Conservation (phyloP, 2,888 invertebrate species). For the Ophion obscuratus region DNA sequence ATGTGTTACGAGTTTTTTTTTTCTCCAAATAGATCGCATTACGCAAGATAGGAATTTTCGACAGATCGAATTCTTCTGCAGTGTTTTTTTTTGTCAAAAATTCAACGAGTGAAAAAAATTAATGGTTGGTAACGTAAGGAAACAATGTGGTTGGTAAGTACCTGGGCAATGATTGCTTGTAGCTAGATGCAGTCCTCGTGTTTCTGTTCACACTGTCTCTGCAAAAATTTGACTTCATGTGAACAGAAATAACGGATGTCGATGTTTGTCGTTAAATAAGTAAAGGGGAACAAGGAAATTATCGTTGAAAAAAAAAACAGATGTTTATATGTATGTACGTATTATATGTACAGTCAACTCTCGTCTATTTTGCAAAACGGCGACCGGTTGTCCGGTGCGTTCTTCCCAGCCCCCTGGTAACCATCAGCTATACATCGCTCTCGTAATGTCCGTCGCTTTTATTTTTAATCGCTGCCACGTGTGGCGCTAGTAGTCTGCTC, state of each 20-base stretch:
- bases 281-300: slow-evolving; percentile 19
- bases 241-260: slow-evolving; percentile 82
- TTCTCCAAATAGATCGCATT: too few relatives aligned
- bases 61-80: not conserved
- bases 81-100: slow-evolving; percentile 33
- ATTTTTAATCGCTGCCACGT: too few relatives aligned
- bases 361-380: too few relatives aligned
- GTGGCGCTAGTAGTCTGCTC: too few relatives aligned
- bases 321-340: not conserved
- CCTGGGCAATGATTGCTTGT: slow-evolving; percentile 85
- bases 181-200: slow-evolving; percentile 84
- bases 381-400: too few relatives aligned
- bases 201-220: slow-evolving; percentile 85
- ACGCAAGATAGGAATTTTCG: not conserved
- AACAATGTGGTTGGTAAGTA: slow-evolving; percentile 79
- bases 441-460: too few relatives aligned
- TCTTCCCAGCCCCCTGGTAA: too few relatives aligned
- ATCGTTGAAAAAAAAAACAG: not conserved
- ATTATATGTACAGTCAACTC: not conserved
- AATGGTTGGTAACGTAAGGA: slow-evolving; percentile 50
- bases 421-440: too few relatives aligned
- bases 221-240: slow-evolving; percentile 83
- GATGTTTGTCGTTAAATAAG: slow-evolving; percentile 45
- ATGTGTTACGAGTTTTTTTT: not conserved
- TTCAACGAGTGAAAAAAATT: slow-evolving; percentile 61